These are phyloP conservation scores for Cassiopea andromeda DNA, from an alignment of 30 jellyfish, hydroid and myxozoan genomes.

Conservation along the genomic window DNA sequence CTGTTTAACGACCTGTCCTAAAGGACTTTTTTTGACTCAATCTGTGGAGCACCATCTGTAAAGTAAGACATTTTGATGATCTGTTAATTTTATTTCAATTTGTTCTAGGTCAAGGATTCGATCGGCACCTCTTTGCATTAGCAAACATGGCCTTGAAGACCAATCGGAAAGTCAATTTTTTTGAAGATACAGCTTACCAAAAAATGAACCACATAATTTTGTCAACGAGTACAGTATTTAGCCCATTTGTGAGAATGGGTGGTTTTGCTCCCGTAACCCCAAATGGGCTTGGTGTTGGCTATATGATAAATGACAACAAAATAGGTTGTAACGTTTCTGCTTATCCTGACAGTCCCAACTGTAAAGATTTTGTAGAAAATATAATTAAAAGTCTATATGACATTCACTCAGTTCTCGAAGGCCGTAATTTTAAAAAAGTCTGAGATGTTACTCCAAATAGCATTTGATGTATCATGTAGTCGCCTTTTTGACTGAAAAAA, in stretches of 20 bases:
- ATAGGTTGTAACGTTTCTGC: constrained; percentile 87
- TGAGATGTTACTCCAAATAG: background rate
- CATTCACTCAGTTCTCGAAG: constrained; percentile 77
- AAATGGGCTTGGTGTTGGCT: constrained; percentile 94
- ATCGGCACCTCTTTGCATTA: constrained; percentile 93
- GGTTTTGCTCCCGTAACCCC: constrained; percentile 99
- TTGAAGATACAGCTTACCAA: constrained; percentile 85
- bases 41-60: no score
- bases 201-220: constrained; percentile 85
- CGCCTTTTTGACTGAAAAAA: no score
- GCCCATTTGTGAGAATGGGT: constrained; percentile 81
- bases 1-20: no score
- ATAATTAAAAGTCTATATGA: constrained; percentile 79
- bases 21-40: no score
- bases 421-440: constrained; percentile 77
- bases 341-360: constrained; percentile 95
- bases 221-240: constrained; percentile 94
- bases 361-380: constrained; percentile 73
- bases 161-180: constrained; percentile 75
- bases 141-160: constrained; percentile 62
- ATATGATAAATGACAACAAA: constrained; percentile 76
- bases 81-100: background rate
- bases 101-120: constrained; percentile 93
- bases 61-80: background rate
- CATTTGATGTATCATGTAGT: no score